These are phyloP conservation scores for Apodemus sylvaticus DNA, from an alignment of 2,113 vertebrate species.

Conservation along the genomic window DNA sequence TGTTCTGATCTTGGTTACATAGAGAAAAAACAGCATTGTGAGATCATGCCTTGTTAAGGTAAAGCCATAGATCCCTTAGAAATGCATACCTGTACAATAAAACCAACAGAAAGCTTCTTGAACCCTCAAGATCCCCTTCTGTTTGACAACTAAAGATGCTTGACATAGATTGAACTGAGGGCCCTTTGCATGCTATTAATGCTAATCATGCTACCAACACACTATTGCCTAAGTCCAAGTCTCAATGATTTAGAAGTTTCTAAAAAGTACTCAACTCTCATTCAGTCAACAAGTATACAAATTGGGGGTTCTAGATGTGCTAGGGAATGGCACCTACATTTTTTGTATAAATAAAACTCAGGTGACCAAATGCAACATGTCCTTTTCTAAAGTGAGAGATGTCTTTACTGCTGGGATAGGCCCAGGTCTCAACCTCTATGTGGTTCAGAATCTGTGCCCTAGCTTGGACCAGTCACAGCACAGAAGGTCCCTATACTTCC, in stretches of 20 bases:
- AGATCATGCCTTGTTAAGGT: neutral
- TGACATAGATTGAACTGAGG: neutral
- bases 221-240: neutral
- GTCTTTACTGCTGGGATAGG: neutral
- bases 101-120: neutral
- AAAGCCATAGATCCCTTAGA: neutral
- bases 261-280: neutral
- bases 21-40: constrained; percentile 27
- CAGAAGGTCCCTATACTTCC: neutral
- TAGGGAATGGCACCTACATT: neutral
- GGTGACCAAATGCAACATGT: neutral
- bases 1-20: neutral
- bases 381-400: neutral
- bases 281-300: constrained; percentile 5
- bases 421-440: neutral
- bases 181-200: neutral
- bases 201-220: neutral
- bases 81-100: neutral
- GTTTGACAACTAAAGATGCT: neutral
- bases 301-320: neutral
- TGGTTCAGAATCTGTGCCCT: neutral
- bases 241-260: neutral
- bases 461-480: neutral
- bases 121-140: neutral
- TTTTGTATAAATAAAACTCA: neutral